Percentiles rank a stretch among this genome's conserved stretches.
phyloP scores from a whole-genome alignment of 1,140 invertebrate genomes.

The Agrypnia vestita region DNA sequence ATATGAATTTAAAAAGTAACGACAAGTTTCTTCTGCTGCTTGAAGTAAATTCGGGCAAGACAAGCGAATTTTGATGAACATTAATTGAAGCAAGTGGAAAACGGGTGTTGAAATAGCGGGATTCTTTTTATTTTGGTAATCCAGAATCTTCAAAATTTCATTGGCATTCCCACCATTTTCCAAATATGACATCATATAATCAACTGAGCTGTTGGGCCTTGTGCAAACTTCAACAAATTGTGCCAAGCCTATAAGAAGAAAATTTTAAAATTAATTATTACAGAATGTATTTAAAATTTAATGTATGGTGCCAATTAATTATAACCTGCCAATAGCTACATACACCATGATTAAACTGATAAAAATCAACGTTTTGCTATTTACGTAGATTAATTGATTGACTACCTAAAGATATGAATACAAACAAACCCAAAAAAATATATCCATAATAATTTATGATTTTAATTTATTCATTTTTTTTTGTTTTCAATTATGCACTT shows the following conservation, averaged over 20 bases:
- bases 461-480: no score
- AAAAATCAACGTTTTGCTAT: no score
- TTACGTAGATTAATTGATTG: no score
- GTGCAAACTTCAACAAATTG: slow-evolving; percentile 73
- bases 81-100: slow-evolving; percentile 77
- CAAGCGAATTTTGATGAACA: slow-evolving; percentile 79
- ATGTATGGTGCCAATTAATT: no score
- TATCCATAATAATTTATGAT: no score
- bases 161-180: slow-evolving; percentile 78
- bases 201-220: slow-evolving; percentile 68
- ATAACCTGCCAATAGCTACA: no score
- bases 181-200: slow-evolving; percentile 78
- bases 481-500: no score
- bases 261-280: not conserved
- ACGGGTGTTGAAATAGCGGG: slow-evolving; percentile 71
- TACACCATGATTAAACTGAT: no score
- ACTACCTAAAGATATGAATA: no score
- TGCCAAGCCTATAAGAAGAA: slow-evolving; percentile 70
- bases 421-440: no score
- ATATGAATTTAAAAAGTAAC: slow-evolving; percentile 80
- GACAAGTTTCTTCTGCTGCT: slow-evolving; percentile 77
- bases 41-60: slow-evolving; percentile 75
- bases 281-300: no score
- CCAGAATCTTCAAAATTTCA: slow-evolving; percentile 77
- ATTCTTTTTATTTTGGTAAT: slow-evolving; percentile 75